A percentile compares a stretch with the other conserved stretches of the same genome.
These are phyloP conservation scores for Avahi laniger DNA, from an alignment of 2,797 vertebrate species.

Conservation along the genomic window DNA sequence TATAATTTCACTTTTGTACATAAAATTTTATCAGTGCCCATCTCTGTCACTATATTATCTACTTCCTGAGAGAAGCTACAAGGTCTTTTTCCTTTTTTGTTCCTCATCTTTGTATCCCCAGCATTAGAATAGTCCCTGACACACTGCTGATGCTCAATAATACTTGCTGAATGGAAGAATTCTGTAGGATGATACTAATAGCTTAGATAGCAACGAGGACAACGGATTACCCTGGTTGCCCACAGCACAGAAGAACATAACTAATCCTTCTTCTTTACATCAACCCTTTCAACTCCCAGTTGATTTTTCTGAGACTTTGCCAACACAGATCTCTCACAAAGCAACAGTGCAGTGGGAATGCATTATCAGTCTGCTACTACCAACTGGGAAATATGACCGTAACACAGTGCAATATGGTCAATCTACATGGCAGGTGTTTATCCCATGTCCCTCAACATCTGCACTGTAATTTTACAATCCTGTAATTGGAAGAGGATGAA, in stretches of 20 bases:
- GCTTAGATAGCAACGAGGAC: not conserved
- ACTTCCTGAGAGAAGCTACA: not conserved
- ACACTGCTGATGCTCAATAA: not conserved
- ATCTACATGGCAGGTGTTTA: not conserved
- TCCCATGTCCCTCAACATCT: not conserved
- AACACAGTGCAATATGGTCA: not conserved
- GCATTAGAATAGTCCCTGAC: not conserved
- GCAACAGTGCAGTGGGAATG: not conserved
- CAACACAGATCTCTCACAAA: slow-evolving; percentile 30
- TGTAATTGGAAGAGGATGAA: slow-evolving; percentile 29
- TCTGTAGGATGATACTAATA: not conserved
- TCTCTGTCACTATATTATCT: not conserved
- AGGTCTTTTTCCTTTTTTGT: not conserved
- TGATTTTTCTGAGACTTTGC: slow-evolving; percentile 41
- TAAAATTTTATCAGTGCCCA: not conserved
- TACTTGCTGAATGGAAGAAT: not conserved
- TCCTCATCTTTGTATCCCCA: not conserved
- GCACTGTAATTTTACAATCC: not conserved
- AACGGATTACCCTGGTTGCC: not conserved
- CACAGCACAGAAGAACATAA: slow-evolving; percentile 12
- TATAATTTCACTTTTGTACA: not conserved
- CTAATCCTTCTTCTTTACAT: not conserved
- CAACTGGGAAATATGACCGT: not conserved
- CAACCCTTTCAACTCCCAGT: slow-evolving; percentile 23
- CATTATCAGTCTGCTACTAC: slow-evolving; percentile 38